phyloP scores from a whole-genome alignment of 1,140 invertebrate genomes.

The silkworm (Bombyx mori) region ASM3026992v2 NC_085126.1:6292001-6292500 shows the following conservation, averaged over 20 bases:
- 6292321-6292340: background rate
- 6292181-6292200: too few species aligned
- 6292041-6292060: background rate
- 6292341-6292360: constrained; percentile 11
- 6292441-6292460: constrained; percentile 2
- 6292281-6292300: too few species aligned
- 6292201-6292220: too few species aligned
- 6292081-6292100: constrained; percentile 1
- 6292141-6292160: too few species aligned
- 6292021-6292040: background rate
- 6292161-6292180: too few species aligned
- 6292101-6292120: background rate
- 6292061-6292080: background rate
- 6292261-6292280: too few species aligned
- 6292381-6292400: background rate
- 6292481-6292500: too few species aligned
- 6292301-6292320: background rate
- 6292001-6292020: too few species aligned
- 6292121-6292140: background rate
- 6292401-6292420: too few species aligned
- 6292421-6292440: background rate
- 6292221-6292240: too few species aligned
- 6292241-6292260: too few species aligned
- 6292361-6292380: constrained; percentile 1
- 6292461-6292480: constrained; percentile 5